phyloP scores from a whole-genome alignment of 2,113 vertebrate genomes.

The Pituophis catenifer region DNA sequence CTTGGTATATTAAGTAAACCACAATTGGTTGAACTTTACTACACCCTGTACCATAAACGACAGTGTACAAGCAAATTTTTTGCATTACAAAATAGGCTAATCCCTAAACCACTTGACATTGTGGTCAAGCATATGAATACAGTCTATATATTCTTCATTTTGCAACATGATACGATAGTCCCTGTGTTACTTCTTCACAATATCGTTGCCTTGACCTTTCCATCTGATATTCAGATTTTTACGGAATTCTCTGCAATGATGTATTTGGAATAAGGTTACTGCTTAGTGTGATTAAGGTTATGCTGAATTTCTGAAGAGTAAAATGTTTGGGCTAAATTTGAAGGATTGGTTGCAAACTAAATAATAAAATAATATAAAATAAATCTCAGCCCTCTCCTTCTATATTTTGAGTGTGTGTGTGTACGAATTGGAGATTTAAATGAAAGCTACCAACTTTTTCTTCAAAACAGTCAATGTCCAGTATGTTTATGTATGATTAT shows the following conservation, averaged over 20 bases:
- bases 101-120: neutral
- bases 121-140: neutral
- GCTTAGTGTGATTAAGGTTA: neutral
- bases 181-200: slow-evolving; percentile 37
- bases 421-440: neutral
- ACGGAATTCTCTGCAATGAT: neutral
- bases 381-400: neutral
- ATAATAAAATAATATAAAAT: neutral
- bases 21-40: neutral
- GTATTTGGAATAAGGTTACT: neutral
- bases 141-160: neutral
- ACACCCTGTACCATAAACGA: neutral
- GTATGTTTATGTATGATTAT: neutral
- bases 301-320: neutral
- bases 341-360: neutral
- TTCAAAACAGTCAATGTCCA: neutral
- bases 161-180: slow-evolving; percentile 25
- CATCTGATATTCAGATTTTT: neutral
- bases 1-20: neutral
- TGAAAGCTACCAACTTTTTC: neutral
- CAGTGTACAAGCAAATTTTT: neutral
- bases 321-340: neutral
- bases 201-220: neutral
- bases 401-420: neutral
- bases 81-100: neutral